These are phyloP conservation scores for Cossypha caffra DNA, from an alignment of 2,797 vertebrate genomes.

Conservation along the genomic window DNA sequence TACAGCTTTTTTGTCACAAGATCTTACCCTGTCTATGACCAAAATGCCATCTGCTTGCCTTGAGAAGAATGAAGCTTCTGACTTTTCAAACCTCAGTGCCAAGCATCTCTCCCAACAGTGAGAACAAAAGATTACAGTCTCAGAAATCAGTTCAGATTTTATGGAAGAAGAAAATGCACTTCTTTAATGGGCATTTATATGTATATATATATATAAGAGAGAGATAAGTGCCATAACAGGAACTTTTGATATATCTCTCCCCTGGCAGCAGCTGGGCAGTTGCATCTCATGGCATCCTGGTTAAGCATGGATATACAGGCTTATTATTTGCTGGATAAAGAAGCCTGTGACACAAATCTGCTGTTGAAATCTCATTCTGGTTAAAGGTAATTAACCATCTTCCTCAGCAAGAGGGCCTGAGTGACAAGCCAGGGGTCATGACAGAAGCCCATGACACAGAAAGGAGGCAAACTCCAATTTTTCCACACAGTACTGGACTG, in stretches of 20 bases:
- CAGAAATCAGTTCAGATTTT: neutral
- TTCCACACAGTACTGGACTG: neutral
- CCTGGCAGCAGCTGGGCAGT: neutral
- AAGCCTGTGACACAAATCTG: neutral
- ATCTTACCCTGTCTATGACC: neutral
- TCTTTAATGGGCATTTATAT: neutral
- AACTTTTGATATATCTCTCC: rapidly evolving
- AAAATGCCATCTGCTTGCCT: neutral
- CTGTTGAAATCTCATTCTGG: neutral
- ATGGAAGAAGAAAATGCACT: neutral
- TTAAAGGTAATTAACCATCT: neutral
- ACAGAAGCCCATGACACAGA: neutral
- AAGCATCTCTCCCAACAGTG: neutral
- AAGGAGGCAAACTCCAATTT: neutral
- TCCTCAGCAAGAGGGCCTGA: neutral
- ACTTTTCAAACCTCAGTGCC: neutral
- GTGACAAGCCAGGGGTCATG: neutral
- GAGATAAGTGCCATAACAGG: too few species aligned
- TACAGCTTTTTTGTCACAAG: neutral
- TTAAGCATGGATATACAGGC: neutral
- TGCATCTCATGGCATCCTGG: neutral
- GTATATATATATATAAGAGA: too few species aligned
- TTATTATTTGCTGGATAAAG: neutral
- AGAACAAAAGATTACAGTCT: neutral
- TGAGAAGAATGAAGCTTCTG: neutral